Conservation (phyloP, 2,888 invertebrate species). For the Netelia inedita region DNA sequence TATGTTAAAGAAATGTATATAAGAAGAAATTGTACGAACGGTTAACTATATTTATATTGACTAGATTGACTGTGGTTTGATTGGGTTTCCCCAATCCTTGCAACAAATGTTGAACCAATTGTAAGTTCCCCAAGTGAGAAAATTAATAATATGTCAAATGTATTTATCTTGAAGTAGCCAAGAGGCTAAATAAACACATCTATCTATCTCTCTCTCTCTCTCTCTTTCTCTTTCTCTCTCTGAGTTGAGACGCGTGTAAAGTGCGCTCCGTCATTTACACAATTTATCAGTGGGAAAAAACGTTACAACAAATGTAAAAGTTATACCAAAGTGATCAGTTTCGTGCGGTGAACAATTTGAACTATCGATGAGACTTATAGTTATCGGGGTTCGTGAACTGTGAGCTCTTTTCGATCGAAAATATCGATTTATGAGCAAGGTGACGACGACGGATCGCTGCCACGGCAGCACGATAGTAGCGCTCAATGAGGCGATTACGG, state of each 20-base stretch:
- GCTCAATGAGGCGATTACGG: neutral
- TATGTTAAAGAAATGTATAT: slow-evolving; percentile 50
- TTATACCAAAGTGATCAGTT: neutral
- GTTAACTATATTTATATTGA: neutral
- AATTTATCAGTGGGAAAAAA: slow-evolving; percentile 41
- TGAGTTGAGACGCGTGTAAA: too few relatives aligned
- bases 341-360: neutral
- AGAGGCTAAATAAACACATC: too few relatives aligned
- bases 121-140: slow-evolving; percentile 2
- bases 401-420: neutral
- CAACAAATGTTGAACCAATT: neutral
- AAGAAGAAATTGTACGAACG: slow-evolving; percentile 35
- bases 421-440: neutral
- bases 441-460: too few relatives aligned
- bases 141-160: slow-evolving; percentile 3
- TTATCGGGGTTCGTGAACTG: neutral
- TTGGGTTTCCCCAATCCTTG: neutral
- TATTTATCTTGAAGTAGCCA: slow-evolving; percentile 26
- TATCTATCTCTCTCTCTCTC: too few relatives aligned
- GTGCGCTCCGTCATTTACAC: too few relatives aligned
- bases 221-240: neutral
- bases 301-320: slow-evolving; percentile 17
- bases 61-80: neutral
- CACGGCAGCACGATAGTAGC: neutral
- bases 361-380: neutral